These are phyloP conservation scores for Athalia cordata DNA, from an alignment of 2,888 invertebrate genomes.

Conservation along the genomic window DNA sequence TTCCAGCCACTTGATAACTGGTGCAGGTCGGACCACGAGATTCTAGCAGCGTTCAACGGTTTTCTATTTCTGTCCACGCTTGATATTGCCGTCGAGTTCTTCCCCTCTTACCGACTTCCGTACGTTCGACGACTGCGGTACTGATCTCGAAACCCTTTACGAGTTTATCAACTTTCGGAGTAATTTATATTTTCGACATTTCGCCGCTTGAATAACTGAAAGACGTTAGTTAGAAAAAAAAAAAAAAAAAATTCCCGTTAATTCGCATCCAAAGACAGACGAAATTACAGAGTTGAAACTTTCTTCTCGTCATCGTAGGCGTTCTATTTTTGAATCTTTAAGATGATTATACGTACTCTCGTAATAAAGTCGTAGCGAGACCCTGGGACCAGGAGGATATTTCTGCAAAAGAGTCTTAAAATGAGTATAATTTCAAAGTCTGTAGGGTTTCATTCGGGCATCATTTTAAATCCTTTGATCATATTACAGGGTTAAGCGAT, in stretches of 20 bases:
- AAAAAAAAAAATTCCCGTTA: too few relatives aligned
- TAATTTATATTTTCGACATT: too few relatives aligned
- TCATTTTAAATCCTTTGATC: not conserved
- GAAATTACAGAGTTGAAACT: too few relatives aligned
- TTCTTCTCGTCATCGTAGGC: not conserved
- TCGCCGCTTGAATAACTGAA: too few relatives aligned
- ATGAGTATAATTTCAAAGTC: not conserved
- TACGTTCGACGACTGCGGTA: too few relatives aligned
- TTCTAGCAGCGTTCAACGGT: conserved; percentile 25
- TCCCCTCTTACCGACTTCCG: not conserved
- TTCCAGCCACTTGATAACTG: conserved; percentile 32
- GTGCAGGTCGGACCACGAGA: conserved; percentile 1
- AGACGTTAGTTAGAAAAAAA: too few relatives aligned
- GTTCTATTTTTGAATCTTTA: conserved; percentile 14
- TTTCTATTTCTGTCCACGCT: conserved; percentile 38
- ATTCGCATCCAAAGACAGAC: too few relatives aligned
- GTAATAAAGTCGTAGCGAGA: too few relatives aligned
- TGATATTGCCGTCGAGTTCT: conserved; percentile 14
- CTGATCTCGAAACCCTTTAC: too few relatives aligned
- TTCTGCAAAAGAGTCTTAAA: conserved; percentile 2
- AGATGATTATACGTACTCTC: not conserved
- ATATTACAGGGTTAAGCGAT: not conserved
- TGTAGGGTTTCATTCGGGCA: too few relatives aligned
- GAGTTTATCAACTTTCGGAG: too few relatives aligned
- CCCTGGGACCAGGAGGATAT: not conserved